Base-by-base conservation (phyloP, 1,140 invertebrate genomes). In the Idris sp. region DNA sequence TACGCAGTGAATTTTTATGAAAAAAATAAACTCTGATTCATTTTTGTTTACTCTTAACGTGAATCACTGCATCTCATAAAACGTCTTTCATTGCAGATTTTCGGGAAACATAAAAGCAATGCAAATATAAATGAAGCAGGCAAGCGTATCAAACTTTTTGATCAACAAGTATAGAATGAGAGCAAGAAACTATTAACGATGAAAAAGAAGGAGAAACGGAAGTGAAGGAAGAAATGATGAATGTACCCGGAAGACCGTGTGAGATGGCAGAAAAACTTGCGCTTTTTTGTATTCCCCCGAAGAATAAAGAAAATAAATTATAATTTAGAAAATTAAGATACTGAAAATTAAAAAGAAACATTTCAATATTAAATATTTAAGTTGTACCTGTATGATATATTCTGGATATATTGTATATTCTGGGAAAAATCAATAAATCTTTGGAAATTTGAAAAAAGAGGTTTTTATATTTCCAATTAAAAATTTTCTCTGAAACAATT, bases 151-250 rank as follows among this genome's bases (percentile, higher is more conserved):
- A 64, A 58, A 58, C 30, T 46, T 72, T 72, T 64, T 64, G 64
- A 72, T 72, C 68, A 72, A 64, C 68, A 64, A 72, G 49, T 65
- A 13, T 22, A 73, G 51, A 68, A 64, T 33, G 40, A 46, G 61
- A 61, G 51, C 38, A 56, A 71, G 48, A 64, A 64, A 73, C 51
- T 64, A 65, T 64, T 64, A 73, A 38, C 54, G 38, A 43, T 38
- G 74, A 68, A 64, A 78, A 73, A 77, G 74, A 67, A 75, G 64
- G 51, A 61, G 75, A 68, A 77, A 74, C 72, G 75, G 72, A 77
- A 79, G 67, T 53, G 56, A 61, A 73, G 48, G 64, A 76, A 79
- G 74, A 76, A 76, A 74, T 67, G 71, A 69, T 72, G 54, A 64
- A 64, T 73, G 58, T 67, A 80, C 62, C 51, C 74, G 48, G 59